Evolutionary conservation across 2,113 vertebrate genomes (phyloP).

Genomic region (Petroica traversi): DNA sequence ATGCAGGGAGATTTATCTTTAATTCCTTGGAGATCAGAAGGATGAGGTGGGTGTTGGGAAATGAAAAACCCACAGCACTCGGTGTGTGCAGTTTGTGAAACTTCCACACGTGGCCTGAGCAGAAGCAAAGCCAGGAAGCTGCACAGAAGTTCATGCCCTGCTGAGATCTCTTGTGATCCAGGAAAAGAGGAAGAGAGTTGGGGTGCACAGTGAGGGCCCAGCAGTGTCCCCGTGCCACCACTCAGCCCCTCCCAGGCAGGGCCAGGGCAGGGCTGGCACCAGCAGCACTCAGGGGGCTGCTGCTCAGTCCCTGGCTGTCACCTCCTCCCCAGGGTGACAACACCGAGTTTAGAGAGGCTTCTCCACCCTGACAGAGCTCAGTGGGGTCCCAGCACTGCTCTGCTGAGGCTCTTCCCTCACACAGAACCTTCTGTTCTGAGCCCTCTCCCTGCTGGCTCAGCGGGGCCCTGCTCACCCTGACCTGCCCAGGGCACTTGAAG

Average conservation of each 20-base stretch:
- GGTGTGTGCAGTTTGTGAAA: rapidly evolving
- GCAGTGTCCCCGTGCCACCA: background rate
- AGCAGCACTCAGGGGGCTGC: background rate
- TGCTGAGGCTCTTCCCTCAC: background rate
- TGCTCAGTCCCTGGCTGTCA: background rate
- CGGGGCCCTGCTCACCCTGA: background rate
- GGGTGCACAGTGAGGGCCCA: background rate
- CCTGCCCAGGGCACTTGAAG: no score
- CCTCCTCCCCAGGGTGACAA: background rate
- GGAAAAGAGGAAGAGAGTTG: background rate
- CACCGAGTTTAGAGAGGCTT: rapidly evolving
- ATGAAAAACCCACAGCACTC: background rate
- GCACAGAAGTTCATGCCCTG: rapidly evolving
- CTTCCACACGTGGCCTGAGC: background rate
- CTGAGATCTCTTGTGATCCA: background rate
- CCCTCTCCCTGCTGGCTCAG: background rate
- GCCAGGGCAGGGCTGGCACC: background rate
- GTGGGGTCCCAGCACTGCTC: background rate
- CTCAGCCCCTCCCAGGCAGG: background rate
- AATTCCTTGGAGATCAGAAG: background rate
- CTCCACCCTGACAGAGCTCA: background rate
- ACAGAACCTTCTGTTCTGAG: background rate
- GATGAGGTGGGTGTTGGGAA: background rate
- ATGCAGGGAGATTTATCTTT: background rate
- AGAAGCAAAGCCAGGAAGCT: background rate